phyloP scores from a whole-genome alignment of 2,113 vertebrate species.

The Podilymbus podiceps region DNA sequence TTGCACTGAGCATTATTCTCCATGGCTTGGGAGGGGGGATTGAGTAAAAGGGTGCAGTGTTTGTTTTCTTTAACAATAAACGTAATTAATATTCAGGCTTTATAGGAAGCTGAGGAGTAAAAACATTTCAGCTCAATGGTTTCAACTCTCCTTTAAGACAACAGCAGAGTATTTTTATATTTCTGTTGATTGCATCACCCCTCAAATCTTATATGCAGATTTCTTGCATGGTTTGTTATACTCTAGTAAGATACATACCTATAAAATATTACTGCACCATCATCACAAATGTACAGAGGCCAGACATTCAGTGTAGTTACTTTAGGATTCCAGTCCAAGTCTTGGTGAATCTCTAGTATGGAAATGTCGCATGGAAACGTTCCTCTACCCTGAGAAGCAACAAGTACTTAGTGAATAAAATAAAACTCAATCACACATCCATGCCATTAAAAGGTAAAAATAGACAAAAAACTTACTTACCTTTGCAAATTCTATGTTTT shows the following conservation, averaged over 20 bases:
- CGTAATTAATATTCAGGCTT: neutral
- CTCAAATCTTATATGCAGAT: neutral
- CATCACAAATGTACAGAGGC: constrained; percentile 98
- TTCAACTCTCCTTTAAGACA: neutral
- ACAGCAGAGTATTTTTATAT: neutral
- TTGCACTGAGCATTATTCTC: neutral
- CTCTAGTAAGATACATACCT: constrained; percentile 77
- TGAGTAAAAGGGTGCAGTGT: neutral
- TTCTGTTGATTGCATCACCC: neutral
- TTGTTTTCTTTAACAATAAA: neutral
- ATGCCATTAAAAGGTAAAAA: neutral
- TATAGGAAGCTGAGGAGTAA: neutral
- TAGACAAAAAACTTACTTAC: constrained; percentile 62
- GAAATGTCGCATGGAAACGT: constrained; percentile 99
- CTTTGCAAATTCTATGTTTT: constrained; percentile 97
- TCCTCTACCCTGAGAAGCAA: constrained; percentile 85
- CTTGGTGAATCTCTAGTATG: constrained; percentile 96
- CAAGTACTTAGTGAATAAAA: neutral
- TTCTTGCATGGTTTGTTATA: neutral
- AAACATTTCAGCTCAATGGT: neutral
- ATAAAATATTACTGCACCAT: constrained; percentile 98
- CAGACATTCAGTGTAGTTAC: constrained; percentile 96
- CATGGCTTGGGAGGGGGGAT: neutral
- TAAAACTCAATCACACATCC: neutral
- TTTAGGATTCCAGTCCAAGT: constrained; percentile 99